A percentile compares a stretch with the other conserved stretches of the same genome.
phyloP scores from a whole-genome alignment of 2,797 vertebrate genomes.

The Vipera ursinii region DNA sequence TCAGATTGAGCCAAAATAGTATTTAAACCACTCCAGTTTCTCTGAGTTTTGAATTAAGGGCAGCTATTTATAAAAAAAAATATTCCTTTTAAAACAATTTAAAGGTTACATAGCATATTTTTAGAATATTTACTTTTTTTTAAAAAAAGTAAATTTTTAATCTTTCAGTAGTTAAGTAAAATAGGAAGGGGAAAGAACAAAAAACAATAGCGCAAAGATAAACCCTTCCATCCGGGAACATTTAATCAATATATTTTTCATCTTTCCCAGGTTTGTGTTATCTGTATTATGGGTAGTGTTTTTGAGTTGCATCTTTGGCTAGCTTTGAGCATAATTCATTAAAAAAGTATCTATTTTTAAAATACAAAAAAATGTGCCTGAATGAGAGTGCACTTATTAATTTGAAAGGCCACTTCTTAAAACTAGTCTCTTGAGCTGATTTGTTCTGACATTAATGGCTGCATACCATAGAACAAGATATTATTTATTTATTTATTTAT shows the following conservation, averaged over 20 bases:
- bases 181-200: conserved; percentile 3
- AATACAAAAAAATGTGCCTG: conserved; percentile 15
- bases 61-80: conserved; percentile 19
- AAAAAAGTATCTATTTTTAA: conserved; percentile 10
- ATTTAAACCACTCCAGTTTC: conserved; percentile 32
- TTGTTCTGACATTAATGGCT: not conserved
- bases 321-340: not conserved
- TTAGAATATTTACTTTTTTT: not conserved
- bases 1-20: not conserved
- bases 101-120: not conserved
- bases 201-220: conserved; percentile 17
- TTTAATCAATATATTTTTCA: conserved; percentile 34
- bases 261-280: conserved; percentile 2
- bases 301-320: not conserved
- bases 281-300: conserved; percentile 1
- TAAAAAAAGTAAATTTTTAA: conserved; percentile 16
- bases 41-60: not conserved
- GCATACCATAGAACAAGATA: not conserved
- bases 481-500: not conserved
- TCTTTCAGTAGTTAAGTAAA: conserved; percentile 24
- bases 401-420: not conserved
- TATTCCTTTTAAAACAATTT: not conserved
- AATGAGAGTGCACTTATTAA: not conserved
- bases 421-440: not conserved
- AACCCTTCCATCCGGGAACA: conserved; percentile 25